Evolutionary conservation across 2,797 vertebrate species (phyloP), one percentile per base, ranked within the genome.

Genomic region (Loriculus beryllinus): DNA sequence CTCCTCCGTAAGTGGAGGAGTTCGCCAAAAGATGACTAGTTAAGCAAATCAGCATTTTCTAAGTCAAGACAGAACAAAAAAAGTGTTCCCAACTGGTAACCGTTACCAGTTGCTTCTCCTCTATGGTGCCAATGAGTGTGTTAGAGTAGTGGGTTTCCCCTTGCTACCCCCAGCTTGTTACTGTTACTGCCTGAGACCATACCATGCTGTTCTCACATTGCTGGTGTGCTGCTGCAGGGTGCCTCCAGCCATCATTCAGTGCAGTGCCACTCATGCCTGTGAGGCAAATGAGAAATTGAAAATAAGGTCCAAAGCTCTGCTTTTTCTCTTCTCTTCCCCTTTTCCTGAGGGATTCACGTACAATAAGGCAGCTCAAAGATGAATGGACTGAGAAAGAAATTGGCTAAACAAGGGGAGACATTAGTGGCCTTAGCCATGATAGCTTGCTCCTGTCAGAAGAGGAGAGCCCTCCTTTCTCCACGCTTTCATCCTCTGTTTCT

Each of bases 151-250:
- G 29, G 33, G 39, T 4, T 67, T 12, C 26, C 54, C 54, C 39
- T 69, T 4, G 1, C 10, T 42, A 51, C 5, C 26, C 39, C 42
- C n/a, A 42, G 48, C 20, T 35, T 31, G 5, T n/a, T n/a, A 8
- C 11, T 37, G 37, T 26, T 57, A 51, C 16, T 82, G 15, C n/a
- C 60, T 29, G 3, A 28, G 82, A 51, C 25, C 7, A 0, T 20
- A 17, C n/a, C 35, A 18, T 5, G 75, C 64, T 40, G 33, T 21
- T 42, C 7, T 4, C 16, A 6, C 0, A 0, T 2, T 33, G 7
- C 31, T n/a, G 4, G 2, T 3, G 39, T 5, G 59, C 52, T 82
- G 65, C 69, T 25, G 51, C 15, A 13, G 5, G 0, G 0, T 60
- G 40, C n/a, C 47, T 26, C 22, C 9, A 14, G 40, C 52, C 31